Base-by-base conservation (phyloP, 2,797 vertebrate species). In the Dipus sagitta region DNA sequence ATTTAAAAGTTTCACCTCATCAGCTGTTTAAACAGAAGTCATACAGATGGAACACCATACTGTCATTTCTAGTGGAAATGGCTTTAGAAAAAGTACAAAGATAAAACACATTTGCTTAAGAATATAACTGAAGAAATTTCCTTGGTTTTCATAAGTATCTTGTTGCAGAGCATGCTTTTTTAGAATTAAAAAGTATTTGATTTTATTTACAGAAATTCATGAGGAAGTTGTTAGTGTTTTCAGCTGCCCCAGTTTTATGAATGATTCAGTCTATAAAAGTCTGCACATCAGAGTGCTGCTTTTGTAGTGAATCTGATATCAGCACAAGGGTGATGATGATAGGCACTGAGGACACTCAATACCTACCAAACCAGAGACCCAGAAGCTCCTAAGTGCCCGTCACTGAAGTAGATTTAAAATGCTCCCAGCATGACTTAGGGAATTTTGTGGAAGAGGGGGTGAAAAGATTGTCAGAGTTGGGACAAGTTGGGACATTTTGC, bases 191-290 rank as follows among this genome's bases (percentile, higher is more conserved):
- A 87, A 58, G 24, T 86, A 91, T 65, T 91, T 95, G 24, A 94
- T 92, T 94, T 90, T 79, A 86, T 84, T 91, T 90, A 87, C 32
- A 23, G 70, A 85, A 83, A 54, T 85, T 86, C 64, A 88, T 90
- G 83, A 95, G 86, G 88, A 88, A 94, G 85, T 83, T 74, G 58
- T 77, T 47, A 76, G 10, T 93, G 65, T 92, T 96, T 90, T 88
- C 71, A 78, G 85, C 21, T 60, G n/a, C 26, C 52, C 14, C 30
- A 72, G 21, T 84, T 87, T 93, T 93, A 68, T 4, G 78, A 89
- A 93, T 96, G 81, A 84, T 84, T 80, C 90, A 89, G 30, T 42
- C n/a, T 90, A 71, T 4, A 52, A 88, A 94, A 85, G 32, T 94
- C 38, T 70, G 77, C 82, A 78, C 52, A 88, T 82, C 14, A 10